Evolutionary conservation across 2,797 vertebrate genomes (phyloP), one percentile per base, ranked within the genome.

Genomic region (Enteromius trimaculatus): DNA sequence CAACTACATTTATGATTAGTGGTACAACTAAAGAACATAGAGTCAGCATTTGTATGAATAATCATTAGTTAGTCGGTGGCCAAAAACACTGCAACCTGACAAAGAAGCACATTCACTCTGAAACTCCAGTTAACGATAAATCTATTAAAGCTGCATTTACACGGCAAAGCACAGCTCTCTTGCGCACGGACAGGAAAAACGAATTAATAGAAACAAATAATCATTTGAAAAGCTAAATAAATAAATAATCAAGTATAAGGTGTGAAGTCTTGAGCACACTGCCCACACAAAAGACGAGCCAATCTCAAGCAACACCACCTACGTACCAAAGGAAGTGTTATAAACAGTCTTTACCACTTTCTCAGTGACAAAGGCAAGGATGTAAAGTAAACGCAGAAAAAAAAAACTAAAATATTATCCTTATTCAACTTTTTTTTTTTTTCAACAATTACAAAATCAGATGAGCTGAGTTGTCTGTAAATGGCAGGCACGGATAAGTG

Each of bases 241-340:
- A 84, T 64, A 51, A 42, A 42, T 42, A 11, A 42, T 19, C 29
- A 65, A 65, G 51, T 4, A 39, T 66, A 6, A 71, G 42, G 21
- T 83, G 65, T 78, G 76, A 83, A 71, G 65, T 58, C 75, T 51
- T 71, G 65, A 78, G 53, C 29, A 60, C 51, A 19, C 42, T 71
- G 65, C 82, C 81, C 65, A 83, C 53, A 62, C 26, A 70, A 47
- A 58, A 60, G 26, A 47, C 23, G 42, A 70, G 65, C 82, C 75
- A 71, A 78, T 37, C 55, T 82, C 34, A 77, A 53, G 66, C 31
- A 53, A 53, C 66, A 65, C 74, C 84, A 47, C 80, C 74, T 76
- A 78, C 68, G 53, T 49, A 68, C 75, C 76, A 58, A 78, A 39
- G 34, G 4, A 81, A 66, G 42, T 34, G 37, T 77, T 74, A 64